Evolutionary conservation across 1,140 invertebrate genomes (phyloP), one percentile per base, ranked within the genome.

Genomic region (Drosophila sp.): DNA sequence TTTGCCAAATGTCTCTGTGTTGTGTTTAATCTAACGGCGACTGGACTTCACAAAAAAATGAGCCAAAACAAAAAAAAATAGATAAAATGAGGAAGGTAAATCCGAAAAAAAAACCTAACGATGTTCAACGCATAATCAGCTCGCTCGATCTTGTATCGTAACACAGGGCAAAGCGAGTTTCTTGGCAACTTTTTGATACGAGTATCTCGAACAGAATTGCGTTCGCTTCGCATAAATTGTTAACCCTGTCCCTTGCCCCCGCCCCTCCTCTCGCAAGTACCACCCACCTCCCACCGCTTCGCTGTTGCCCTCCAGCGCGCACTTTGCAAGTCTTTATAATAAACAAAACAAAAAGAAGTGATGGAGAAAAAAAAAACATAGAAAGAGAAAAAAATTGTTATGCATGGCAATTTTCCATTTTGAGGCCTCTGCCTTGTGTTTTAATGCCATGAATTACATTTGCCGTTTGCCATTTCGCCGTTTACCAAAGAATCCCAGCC

Each of bases 371-470:
- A 11, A 32, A 21, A 16, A 53, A 50, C 40, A 45, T n/a, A 61
- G 38, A 53, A 29, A 61, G 41, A 69, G 54, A 38, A 64, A 71
- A 76, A 81, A 82, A 82, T 78, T 87, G 78, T 81, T 87, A 87
- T 87, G 82, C 82, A 87, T 87, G 75, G 82, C 82, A 87, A 87
- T 87, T 87, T 89, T 89, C 76, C 79, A 89, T 89, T 89, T 87
- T 87, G 76, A 87, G 67, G 76, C 78, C 78, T 87, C 76, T 73
- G 75, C 62, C 34, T 78, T 64, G 66, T 79, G 72, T 69, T 83
- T 84, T 84, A 87, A 84, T 87, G 78, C 80, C 78, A 84, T 81
- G 82, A 81, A 84, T 81, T 75, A 72, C 63, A 72, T 72, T 72
- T 51, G 69, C 43, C 61, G 64, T 61, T 59, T 27, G 63, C 53